Evolutionary conservation across 2,888 invertebrate species (phyloP), one percentile per base, ranked within the genome.

Genomic region (Aphodius sticticus): DNA sequence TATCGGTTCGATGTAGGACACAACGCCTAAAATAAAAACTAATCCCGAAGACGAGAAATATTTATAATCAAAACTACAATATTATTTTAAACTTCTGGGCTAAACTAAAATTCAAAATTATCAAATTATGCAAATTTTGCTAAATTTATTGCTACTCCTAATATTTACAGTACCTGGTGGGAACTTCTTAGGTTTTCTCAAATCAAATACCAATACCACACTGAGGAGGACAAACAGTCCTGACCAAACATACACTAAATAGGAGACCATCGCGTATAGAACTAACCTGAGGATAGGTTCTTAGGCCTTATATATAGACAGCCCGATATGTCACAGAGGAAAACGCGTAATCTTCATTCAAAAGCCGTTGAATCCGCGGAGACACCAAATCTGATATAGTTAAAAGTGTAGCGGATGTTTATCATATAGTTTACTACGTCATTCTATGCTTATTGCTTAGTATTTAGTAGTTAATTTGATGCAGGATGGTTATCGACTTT

Each of bases 131-230:
- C 26, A 2, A 26, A 26, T 26, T 26, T 26, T 26, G 26, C 26
- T 26, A 2, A 26, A 26, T 3, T 26, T 26, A 26, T 26, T 26
- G 26, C 26, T 26, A 26, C 26, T 26, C 26, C 26, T 26, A 26
- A 70, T 35, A 36, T 35, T 7, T 35, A 12, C 16, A 35, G 86
- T 87, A 91, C 92, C 92, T 84, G 92, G 92, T 2, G 92, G 92
- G 86, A 88, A 92, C 77, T 89, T 89, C 81, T 85, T 87, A 0
- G 92, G 92, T 83, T 90, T 91, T 36, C 85, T 85, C 35, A 88
- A 86, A 77, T 86, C 85, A 70, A 79, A 77, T 69, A 83, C 35
- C n/a, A 74, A 37, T 5, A 7, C 26, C 5, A 74, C n/a, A 37
- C 35, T n/a, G 12, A 36, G 5, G 4, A 74, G 16, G 36, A 74